Percentiles rank a stretch among this genome's conserved stretches.
These are phyloP conservation scores for Channa striata DNA, from an alignment of 2,797 vertebrate genomes.

Conservation along the genomic window DNA sequence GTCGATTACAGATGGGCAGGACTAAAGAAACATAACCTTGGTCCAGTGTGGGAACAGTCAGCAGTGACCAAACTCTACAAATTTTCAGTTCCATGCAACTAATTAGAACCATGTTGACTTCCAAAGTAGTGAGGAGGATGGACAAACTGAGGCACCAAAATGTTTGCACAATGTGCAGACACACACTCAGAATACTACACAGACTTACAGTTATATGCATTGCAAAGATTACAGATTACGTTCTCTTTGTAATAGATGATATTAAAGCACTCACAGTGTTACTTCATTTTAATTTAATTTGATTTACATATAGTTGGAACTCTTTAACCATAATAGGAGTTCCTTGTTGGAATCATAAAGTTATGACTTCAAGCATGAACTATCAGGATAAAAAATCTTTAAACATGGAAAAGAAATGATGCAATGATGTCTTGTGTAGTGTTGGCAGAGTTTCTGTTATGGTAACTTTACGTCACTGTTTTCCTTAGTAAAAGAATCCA, in stretches of 20 bases:
- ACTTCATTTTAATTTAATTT: background rate
- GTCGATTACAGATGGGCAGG: background rate
- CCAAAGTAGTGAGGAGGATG: background rate
- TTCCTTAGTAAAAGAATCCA: too few species aligned
- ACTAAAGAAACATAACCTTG: background rate
- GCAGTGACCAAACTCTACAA: constrained; percentile 10
- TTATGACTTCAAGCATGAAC: background rate
- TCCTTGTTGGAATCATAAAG: background rate
- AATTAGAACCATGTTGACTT: constrained; percentile 44
- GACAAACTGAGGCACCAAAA: constrained; percentile 2
- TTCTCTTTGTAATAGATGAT: constrained; percentile 3
- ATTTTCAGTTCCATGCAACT: constrained; percentile 11
- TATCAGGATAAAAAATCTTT: too few species aligned
- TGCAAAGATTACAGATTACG: background rate
- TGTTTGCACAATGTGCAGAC: background rate
- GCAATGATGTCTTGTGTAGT: too few species aligned
- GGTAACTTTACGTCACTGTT: background rate
- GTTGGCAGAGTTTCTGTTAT: background rate
- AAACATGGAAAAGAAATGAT: too few species aligned
- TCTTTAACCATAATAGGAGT: background rate
- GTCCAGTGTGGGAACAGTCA: constrained; percentile 18
- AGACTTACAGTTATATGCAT: background rate
- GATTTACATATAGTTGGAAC: too few species aligned
- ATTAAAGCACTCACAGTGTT: background rate
- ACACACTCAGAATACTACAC: too few species aligned